Conservation (phyloP, 2,888 invertebrate species). For the Myopa tessellatipennis region DNA sequence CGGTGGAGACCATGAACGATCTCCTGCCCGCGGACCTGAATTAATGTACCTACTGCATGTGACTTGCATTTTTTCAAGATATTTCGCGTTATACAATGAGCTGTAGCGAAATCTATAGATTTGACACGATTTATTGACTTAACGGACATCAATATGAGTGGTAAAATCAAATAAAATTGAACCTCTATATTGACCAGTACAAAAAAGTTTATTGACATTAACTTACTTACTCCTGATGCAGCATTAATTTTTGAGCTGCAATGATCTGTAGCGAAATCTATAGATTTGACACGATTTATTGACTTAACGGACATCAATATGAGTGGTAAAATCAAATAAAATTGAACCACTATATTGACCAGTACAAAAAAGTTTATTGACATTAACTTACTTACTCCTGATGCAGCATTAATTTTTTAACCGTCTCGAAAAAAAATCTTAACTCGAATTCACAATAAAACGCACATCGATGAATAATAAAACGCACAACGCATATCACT, state of each 20-base stretch:
- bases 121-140: slow-evolving; percentile 36
- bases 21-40: slow-evolving; percentile 14
- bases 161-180: slow-evolving; percentile 12
- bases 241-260: too few species aligned
- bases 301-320: slow-evolving; percentile 33
- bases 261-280: slow-evolving; percentile 30
- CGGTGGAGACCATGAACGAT: background rate
- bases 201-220: slow-evolving; percentile 9
- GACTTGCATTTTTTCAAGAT: slow-evolving; percentile 30
- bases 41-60: slow-evolving; percentile 27
- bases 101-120: slow-evolving; percentile 33
- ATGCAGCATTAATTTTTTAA: slow-evolving; percentile 10
- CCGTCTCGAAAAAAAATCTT: slow-evolving; percentile 6
- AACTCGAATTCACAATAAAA: slow-evolving; percentile 30
- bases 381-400: slow-evolving; percentile 20
- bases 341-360: slow-evolving; percentile 22
- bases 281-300: slow-evolving; percentile 35
- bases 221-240: slow-evolving; percentile 16
- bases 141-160: slow-evolving; percentile 26
- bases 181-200: slow-evolving; percentile 22
- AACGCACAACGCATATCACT: slow-evolving; percentile 29
- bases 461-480: slow-evolving; percentile 29
- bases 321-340: slow-evolving; percentile 10
- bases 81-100: slow-evolving; percentile 31
- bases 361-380: slow-evolving; percentile 10